These are phyloP conservation scores for Hemicentrotus pulcherrimus DNA, from an alignment of 35 echinoderm and acorn worm species.

Conservation along the genomic window DNA sequence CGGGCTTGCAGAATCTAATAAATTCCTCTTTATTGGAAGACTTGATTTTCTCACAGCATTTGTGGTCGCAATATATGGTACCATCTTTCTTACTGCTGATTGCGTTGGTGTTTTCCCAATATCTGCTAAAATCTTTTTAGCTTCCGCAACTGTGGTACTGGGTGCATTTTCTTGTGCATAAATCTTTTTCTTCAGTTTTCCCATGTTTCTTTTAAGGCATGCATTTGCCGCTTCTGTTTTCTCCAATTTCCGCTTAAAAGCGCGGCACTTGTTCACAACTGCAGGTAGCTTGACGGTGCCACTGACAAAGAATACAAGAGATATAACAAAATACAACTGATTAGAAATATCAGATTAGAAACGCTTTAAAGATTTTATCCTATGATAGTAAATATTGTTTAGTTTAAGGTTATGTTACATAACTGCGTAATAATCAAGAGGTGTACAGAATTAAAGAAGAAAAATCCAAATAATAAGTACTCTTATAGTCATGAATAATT, in stretches of 20 bases:
- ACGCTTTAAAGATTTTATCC: no score
- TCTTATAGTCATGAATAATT: background rate
- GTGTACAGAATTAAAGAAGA: background rate
- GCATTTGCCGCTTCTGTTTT: background rate
- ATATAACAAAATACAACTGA: background rate
- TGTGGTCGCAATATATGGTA: background rate
- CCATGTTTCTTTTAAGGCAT: background rate
- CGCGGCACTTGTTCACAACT: background rate
- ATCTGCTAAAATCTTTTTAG: background rate
- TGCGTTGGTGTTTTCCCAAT: background rate
- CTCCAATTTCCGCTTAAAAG: background rate
- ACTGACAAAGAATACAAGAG: background rate
- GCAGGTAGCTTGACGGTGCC: background rate
- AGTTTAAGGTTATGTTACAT: no score
- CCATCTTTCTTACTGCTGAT: background rate
- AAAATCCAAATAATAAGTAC: background rate
- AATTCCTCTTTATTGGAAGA: background rate
- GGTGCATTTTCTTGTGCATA: background rate
- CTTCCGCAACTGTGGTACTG: background rate
- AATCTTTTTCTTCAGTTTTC: background rate
- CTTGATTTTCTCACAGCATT: background rate
- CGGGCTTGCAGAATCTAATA: background rate
- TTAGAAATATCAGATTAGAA: no score
- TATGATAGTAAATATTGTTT: no score
- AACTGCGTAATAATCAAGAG: no score